Conservation (phyloP, 2,797 vertebrate species). For the Onychomys arenicola region DNA sequence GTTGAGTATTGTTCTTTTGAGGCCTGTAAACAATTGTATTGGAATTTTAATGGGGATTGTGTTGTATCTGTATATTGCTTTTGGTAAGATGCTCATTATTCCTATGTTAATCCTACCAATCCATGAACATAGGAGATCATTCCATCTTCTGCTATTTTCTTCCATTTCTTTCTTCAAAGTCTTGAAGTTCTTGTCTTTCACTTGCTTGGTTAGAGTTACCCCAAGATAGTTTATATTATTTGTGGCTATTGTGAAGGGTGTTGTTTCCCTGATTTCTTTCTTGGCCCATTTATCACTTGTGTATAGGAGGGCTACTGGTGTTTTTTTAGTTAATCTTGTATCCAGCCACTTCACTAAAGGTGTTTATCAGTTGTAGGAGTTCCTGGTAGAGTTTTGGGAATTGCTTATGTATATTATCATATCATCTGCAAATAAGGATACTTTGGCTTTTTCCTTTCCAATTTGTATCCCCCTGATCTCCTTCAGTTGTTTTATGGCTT, state of each 20-base stretch:
- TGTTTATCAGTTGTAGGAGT: neutral
- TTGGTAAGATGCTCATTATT: neutral
- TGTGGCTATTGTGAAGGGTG: neutral
- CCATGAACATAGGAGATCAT: neutral
- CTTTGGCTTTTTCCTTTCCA: neutral
- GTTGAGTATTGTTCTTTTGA: neutral
- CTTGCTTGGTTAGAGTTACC: neutral
- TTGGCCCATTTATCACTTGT: neutral
- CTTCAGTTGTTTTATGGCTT: neutral
- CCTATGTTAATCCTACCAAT: neutral
- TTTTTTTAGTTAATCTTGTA: neutral
- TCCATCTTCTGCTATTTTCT: neutral
- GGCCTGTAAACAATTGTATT: neutral
- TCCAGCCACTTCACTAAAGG: neutral
- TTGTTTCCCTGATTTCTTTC: neutral
- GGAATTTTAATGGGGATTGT: neutral
- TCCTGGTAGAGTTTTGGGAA: neutral
- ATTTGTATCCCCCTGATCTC: neutral
- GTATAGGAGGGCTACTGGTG: neutral
- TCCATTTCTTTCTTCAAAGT: neutral
- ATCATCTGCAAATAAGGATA: neutral
- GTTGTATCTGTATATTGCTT: neutral
- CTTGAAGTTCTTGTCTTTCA: neutral
- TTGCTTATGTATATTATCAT: neutral
- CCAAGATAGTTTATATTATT: neutral